These are phyloP conservation scores for Urocolius indicus DNA, from an alignment of 2,113 vertebrate genomes.

Conservation along the genomic window DNA sequence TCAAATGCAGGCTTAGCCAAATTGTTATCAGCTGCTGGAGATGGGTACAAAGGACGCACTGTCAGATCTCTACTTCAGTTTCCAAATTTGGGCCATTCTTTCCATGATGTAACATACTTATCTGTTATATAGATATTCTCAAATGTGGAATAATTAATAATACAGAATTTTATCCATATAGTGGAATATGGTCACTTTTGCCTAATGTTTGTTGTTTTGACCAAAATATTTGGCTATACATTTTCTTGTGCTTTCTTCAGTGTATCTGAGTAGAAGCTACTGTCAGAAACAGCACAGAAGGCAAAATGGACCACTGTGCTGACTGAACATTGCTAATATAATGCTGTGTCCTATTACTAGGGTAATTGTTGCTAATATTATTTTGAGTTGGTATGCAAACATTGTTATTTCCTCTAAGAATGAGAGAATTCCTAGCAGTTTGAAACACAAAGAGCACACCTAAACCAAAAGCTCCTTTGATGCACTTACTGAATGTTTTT, in stretches of 20 bases:
- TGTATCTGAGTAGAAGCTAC: neutral
- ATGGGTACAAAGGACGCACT: slow-evolving; percentile 51
- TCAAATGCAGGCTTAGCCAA: slow-evolving; percentile 13
- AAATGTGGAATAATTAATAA: neutral
- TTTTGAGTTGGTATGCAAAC: neutral
- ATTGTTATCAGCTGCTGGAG: slow-evolving; percentile 63
- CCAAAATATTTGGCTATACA: neutral
- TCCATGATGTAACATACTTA: slow-evolving; percentile 20
- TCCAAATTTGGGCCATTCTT: slow-evolving; percentile 38
- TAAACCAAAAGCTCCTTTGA: neutral
- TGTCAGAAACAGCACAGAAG: neutral
- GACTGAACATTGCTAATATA: neutral
- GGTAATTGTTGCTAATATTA: neutral
- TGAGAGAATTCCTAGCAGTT: neutral
- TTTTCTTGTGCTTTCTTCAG: neutral
- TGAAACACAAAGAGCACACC: neutral
- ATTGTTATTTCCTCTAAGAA: neutral
- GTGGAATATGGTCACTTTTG: neutral
- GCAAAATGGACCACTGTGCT: neutral
- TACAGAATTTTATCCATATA: neutral
- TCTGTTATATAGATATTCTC: neutral
- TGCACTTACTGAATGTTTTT: neutral
- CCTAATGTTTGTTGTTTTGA: neutral
- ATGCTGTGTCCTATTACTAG: neutral
- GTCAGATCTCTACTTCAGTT: slow-evolving; percentile 27